These are phyloP conservation scores for Prionailurus bengalensis DNA, from an alignment of 2,113 vertebrate genomes.

Conservation along the genomic window DNA sequence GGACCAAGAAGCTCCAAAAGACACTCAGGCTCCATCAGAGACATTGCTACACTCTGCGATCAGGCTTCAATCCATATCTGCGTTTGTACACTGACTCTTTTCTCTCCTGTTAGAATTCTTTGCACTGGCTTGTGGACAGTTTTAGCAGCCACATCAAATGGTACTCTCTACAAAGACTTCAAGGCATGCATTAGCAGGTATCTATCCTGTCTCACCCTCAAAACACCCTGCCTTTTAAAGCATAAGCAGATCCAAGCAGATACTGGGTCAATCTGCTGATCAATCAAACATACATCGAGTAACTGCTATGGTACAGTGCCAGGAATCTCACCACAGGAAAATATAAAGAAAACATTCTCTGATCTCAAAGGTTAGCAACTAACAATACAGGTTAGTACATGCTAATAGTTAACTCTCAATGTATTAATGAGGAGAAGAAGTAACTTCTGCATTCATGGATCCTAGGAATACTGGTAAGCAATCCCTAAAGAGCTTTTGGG, in stretches of 20 bases:
- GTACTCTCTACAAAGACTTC: background rate
- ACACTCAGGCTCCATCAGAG: background rate
- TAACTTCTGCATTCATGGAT: background rate
- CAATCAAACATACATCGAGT: background rate
- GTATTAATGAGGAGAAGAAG: constrained; percentile 3
- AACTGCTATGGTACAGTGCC: background rate
- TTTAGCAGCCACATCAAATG: background rate
- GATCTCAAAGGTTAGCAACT: background rate
- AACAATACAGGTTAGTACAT: background rate
- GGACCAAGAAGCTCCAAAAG: background rate
- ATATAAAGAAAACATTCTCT: constrained; percentile 10
- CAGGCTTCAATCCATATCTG: background rate
- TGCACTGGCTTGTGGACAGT: background rate
- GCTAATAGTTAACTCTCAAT: background rate
- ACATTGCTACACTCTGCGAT: background rate
- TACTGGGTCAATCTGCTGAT: background rate
- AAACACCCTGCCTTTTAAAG: constrained; percentile 22
- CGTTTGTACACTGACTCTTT: background rate
- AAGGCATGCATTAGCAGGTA: background rate
- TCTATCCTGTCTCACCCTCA: background rate
- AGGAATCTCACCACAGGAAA: background rate
- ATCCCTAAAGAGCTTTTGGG: background rate
- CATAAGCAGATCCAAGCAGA: background rate
- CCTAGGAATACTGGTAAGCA: background rate
- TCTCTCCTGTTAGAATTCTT: background rate